Evolutionary conservation across 2,113 vertebrate species (phyloP), one percentile per base, ranked within the genome.

Genomic region (Polyodon spathula): DNA sequence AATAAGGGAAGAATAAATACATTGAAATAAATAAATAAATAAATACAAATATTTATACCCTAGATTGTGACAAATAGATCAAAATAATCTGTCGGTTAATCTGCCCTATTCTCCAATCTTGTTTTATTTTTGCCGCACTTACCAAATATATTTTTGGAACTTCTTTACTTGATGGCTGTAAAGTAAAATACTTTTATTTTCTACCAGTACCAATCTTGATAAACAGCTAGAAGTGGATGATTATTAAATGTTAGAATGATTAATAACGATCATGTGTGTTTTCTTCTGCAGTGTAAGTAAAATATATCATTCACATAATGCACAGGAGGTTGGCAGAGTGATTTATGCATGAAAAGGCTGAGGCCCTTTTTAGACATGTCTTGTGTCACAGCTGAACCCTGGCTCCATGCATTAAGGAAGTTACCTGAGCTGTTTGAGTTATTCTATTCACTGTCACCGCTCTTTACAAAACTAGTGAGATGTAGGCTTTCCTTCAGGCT

Each of bases 281-380:
- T 87, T 92, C 85, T 84, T 85, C 81, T 81, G 68, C 76, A 89
- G 80, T 84, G 83, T 91, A 90, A 92, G 91, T 93, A 92, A 93
- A 93, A 92, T 90, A 89, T 84, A 92, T 89, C 82, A 92, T 89
- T 91, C 88, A 84, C 77, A 69, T 88, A 89, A 89, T 85, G 70
- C 82, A 52, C 75, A 76, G 73, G 73, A 76, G 72, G 76, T 81
- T 78, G 71, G 67, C 77, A 83, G 81, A 86, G 86, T 92, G 87
- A 90, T 84, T 77, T 87, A 91, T 88, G 77, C 81, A 82, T 76
- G 65, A 83, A 77, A 82, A 89, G 84, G 73, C 73, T 79, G 82
- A 71, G 78, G 69, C 77, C 68, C 77, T 77, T 84, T 79, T 86
- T 75, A 81, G 82, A 82, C 79, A 77, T 71, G 65, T 68, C 66